These are phyloP conservation scores for Drosophila mercatorum DNA, from an alignment of 2,888 invertebrate species.

Conservation along the genomic window DNA sequence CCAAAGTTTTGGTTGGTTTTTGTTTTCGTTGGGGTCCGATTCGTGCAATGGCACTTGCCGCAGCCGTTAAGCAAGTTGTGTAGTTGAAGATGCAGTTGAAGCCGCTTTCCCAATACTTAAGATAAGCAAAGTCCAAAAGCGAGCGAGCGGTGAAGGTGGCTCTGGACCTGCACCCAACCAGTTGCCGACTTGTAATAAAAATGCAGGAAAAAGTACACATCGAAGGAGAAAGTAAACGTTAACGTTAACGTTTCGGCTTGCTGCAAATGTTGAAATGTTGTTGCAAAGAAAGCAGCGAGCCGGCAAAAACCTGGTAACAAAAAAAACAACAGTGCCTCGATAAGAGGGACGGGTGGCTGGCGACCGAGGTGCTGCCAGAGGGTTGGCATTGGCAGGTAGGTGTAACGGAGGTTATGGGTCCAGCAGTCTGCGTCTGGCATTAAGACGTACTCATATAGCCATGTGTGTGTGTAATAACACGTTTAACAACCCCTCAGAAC, in stretches of 20 bases:
- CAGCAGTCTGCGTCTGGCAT: conserved; percentile 42
- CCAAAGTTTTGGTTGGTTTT: conserved; percentile 31
- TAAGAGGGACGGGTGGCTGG: not conserved
- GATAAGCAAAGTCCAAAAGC: conserved; percentile 78
- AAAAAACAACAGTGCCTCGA: conserved; percentile 22
- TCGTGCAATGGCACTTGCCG: conserved; percentile 69
- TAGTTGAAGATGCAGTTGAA: conserved; percentile 65
- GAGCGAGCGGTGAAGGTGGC: conserved; percentile 71
- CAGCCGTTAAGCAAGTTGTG: conserved; percentile 40
- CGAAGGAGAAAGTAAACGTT: conserved; percentile 79
- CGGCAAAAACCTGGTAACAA: conserved; percentile 58
- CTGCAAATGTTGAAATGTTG: conserved; percentile 73
- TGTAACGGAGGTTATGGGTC: conserved; percentile 35
- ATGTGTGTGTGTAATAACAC: conserved; percentile 18
- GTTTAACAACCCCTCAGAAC: conserved; percentile 30
- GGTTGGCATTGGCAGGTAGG: conserved; percentile 15
- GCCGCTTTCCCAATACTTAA: conserved; percentile 61
- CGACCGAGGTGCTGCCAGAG: not conserved
- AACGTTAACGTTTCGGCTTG: conserved; percentile 63
- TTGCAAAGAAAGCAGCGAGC: conserved; percentile 76
- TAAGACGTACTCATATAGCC: conserved; percentile 18
- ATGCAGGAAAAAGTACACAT: conserved; percentile 79
- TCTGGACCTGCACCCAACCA: conserved; percentile 66
- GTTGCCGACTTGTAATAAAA: conserved; percentile 68
- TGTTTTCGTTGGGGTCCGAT: conserved; percentile 31